Base-by-base conservation (phyloP, 2,888 invertebrate genomes). In the Mylabris sibirica region DNA sequence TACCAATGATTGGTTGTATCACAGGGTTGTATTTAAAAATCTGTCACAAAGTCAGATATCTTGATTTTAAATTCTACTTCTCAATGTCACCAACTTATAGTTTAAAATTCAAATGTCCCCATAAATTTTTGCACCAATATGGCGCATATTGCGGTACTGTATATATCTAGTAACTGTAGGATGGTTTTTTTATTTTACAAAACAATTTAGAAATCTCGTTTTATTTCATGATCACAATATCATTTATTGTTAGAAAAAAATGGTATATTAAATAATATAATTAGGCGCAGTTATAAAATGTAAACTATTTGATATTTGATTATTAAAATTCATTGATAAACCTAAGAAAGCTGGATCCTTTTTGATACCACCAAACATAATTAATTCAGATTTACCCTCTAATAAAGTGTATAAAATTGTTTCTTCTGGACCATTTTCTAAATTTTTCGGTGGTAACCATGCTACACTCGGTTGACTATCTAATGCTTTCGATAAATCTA, bases 341-440 rank as follows among this genome's bases (percentile, higher is more conserved):
- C 84, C 89, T 71, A 90, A 84, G 71, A 90, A 88, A 71, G 87
- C 87, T 67, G 89, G 88, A 82, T 94, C 93, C 83, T 94, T 95
- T 78, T 93, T 92, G 74, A 98, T 95, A 68, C 98, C 98, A n/a
- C 98, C 98, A 87, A 98, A 98, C 89, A 98, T 92, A 65, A 98
- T 92, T 34, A 98, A 85, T 87, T 98, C 98, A 12, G 95, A 95
- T 81, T 95, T 93, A 14, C 97, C 98, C 73, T 92, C 90, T 5
- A 96, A 92, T 77, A 98, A 88, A 38, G 96, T 93, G 82, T 97
- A 97, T 79, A 97, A 89, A 74, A 97, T 93, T 62, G 96, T 90
- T 81, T 97, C 95, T 81, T 96, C 95, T 0, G 98, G 97, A 0
- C 82, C 83, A 61, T 80, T 79, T n/a, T 74, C 75, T 12, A 80